Conservation (phyloP, 2,888 invertebrate genomes). For the Venusia cambrica region DNA sequence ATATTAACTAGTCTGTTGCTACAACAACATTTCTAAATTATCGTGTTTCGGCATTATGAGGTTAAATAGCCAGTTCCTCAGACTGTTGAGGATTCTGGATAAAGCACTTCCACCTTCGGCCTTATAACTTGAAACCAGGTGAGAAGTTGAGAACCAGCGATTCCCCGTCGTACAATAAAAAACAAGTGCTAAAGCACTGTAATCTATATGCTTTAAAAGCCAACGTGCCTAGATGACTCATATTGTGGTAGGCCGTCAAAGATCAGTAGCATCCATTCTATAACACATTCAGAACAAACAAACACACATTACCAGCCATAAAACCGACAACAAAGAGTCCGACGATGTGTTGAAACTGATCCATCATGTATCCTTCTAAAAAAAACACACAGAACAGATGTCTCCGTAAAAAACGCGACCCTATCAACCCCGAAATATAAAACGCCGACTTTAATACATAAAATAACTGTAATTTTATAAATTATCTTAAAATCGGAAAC, state of each 20-base stretch:
- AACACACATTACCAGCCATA: slow-evolving; percentile 79
- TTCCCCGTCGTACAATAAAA: no score
- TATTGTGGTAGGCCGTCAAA: slow-evolving; percentile 37
- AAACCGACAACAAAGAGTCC: slow-evolving; percentile 76
- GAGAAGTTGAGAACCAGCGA: no score
- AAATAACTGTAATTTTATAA: slow-evolving; percentile 70
- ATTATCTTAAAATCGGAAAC: slow-evolving; percentile 64
- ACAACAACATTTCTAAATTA: no score
- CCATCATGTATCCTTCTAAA: slow-evolving; percentile 80
- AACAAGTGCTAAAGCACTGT: not conserved
- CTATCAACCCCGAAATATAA: slow-evolving; percentile 55
- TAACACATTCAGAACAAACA: slow-evolving; percentile 75
- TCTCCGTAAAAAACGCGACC: slow-evolving; percentile 73
- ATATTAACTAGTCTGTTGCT: no score
- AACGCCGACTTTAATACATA: slow-evolving; percentile 63
- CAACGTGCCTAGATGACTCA: slow-evolving; percentile 28
- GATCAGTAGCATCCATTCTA: slow-evolving; percentile 60
- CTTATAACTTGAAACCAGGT: no score
- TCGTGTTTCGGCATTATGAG: no score
- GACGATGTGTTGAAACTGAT: slow-evolving; percentile 80
- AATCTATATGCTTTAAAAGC: no score
- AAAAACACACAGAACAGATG: slow-evolving; percentile 80
- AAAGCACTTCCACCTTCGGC: no score
- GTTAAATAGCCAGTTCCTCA: no score
- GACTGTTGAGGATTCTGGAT: no score